phyloP scores from a whole-genome alignment of 2,113 vertebrate genomes.

The Sinocyclocheilus anshuiensis region DNA sequence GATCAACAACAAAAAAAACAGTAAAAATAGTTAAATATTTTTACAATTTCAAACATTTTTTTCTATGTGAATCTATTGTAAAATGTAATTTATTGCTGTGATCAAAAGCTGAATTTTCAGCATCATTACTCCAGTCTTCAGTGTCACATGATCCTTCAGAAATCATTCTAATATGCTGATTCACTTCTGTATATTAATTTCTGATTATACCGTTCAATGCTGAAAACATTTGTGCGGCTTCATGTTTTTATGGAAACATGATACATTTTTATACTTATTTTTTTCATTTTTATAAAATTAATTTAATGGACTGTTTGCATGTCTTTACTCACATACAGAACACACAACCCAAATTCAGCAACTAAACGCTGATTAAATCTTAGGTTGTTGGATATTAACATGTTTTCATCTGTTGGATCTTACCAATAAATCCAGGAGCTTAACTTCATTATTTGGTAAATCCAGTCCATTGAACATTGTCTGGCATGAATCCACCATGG shows the following conservation, averaged over 20 bases:
- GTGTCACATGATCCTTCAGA: not conserved
- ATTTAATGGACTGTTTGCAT: not conserved
- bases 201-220: too few relatives aligned
- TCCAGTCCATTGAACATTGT: not conserved
- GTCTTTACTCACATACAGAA: not conserved
- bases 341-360: not conserved
- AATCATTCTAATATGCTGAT: not conserved
- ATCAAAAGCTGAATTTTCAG: too few relatives aligned
- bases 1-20: too few relatives aligned
- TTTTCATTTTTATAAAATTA: not conserved
- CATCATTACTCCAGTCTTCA: not conserved
- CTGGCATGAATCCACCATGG: not conserved
- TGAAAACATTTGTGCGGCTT: not conserved
- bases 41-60: too few relatives aligned
- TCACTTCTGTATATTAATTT: not conserved
- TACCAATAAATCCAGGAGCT: not conserved
- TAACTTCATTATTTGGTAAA: slow-evolving; percentile 21
- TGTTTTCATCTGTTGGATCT: not conserved
- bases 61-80: too few relatives aligned
- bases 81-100: too few relatives aligned
- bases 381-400: not conserved
- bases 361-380: not conserved
- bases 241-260: not conserved
- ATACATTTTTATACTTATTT: not conserved
- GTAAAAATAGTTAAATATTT: too few relatives aligned